Evolutionary conservation across 2,888 invertebrate species (phyloP).

Genomic region (Orchesellides sinensis): DNA sequence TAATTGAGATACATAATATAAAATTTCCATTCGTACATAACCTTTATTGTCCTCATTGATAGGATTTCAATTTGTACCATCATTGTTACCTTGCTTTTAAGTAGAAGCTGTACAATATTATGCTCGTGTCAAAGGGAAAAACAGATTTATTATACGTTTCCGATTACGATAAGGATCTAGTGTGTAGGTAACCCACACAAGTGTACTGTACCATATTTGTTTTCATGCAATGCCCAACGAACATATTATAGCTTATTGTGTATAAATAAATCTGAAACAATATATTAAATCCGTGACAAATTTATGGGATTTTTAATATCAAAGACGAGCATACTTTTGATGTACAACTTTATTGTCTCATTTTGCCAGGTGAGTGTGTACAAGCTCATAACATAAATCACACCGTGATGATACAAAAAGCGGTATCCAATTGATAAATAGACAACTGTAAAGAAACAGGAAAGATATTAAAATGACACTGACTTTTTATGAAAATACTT

Average conservation of each 20-base stretch:
- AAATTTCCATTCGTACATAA: constrained; percentile 4
- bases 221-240: background rate
- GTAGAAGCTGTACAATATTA: constrained; percentile 1
- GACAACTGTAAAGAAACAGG: constrained; percentile 3
- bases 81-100: background rate
- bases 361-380: constrained; percentile 40
- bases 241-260: background rate
- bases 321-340: constrained; percentile 11
- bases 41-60: constrained; percentile 24
- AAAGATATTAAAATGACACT: constrained; percentile 49
- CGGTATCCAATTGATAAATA: background rate
- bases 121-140: constrained; percentile 21
- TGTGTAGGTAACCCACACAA: background rate
- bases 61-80: constrained; percentile 33
- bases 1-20: background rate
- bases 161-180: constrained; percentile 35
- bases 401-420: constrained; percentile 6
- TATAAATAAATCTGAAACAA: background rate
- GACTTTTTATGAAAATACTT: constrained; percentile 20
- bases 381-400: constrained; percentile 51
- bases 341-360: constrained; percentile 4
- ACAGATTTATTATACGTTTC: constrained; percentile 33
- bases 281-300: constrained; percentile 24
- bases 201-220: background rate
- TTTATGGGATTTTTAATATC: constrained; percentile 16